These are phyloP conservation scores for Octodon degus DNA, from an alignment of 2,113 vertebrate species.

Conservation along the genomic window DNA sequence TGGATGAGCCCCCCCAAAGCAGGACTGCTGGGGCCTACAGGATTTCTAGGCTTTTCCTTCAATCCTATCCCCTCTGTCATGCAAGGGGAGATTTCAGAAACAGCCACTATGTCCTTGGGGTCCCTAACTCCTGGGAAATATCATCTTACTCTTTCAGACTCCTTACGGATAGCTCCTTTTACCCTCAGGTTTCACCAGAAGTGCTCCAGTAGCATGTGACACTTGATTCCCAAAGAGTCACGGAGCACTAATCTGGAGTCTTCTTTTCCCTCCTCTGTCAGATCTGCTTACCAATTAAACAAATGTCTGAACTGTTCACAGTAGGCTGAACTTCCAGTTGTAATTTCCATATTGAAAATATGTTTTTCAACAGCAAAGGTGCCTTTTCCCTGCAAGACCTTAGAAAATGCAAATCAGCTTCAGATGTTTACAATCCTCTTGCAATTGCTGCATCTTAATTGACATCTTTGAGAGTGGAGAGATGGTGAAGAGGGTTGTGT, in stretches of 20 bases:
- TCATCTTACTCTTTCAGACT: background rate
- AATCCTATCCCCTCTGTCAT: background rate
- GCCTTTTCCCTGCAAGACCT: background rate
- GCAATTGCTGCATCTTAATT: background rate
- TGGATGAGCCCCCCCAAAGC: background rate
- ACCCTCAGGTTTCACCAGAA: background rate
- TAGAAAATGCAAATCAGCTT: slow-evolving; percentile 33
- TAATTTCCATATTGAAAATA: slow-evolving; percentile 1
- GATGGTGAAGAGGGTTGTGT: background rate
- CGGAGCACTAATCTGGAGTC: background rate
- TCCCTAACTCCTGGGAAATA: background rate
- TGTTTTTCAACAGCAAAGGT: background rate
- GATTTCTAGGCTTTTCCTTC: background rate
- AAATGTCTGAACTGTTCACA: background rate
- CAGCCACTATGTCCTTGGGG: background rate
- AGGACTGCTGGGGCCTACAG: background rate
- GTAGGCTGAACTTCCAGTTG: background rate
- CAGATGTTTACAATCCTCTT: background rate
- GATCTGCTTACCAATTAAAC: background rate
- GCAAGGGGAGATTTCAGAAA: background rate
- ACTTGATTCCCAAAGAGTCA: background rate
- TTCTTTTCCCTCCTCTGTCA: background rate
- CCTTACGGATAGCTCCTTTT: background rate
- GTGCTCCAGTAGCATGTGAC: background rate
- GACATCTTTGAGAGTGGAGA: background rate